Evolutionary conservation across 2,797 vertebrate genomes (phyloP), one percentile per base, ranked within the genome.

Genomic region (Sebastes minor): DNA sequence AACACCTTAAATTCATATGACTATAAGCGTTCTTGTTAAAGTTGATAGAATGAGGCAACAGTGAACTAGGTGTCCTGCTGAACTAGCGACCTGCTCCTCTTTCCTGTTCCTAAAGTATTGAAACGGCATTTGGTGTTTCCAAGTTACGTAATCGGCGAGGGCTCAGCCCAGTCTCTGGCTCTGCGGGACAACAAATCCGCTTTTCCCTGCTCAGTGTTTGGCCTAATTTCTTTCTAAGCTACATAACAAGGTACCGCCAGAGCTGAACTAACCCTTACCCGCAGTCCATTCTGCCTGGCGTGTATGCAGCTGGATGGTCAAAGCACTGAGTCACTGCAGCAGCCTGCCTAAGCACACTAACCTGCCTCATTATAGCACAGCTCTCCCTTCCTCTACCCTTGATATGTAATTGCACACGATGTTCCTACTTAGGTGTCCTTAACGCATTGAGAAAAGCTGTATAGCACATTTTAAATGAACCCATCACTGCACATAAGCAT

Each of bases 141-240:
- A 66, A 60, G 75, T 95, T 95, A 91, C 71, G 81, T 90, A 95
- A 95, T 76, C 1, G 2, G 20, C 5, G 9, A 60, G 66, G 74
- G 80, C 68, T 73, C 74, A 46, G 72, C 88, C 82, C 61, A 60
- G 87, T 83, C 83, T 86, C 46, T 78, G 78, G 78, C 81, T 87
- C 80, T 74, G 80, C 81, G 63, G 71, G 61, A 84, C 84, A 71
- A 71, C 88, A 88, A 90, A 92, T 94, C 93, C 89, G 91, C 89
- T 94, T 89, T 90, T 80, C 85, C 65, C 12, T 71, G 82, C 87
- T 90, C 74, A 68, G 83, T 69, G 82, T 91, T 89, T 94, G 93
- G 92, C 95, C 94, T 91, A 89, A 89, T 94, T 96, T 93, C 71
- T 82, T 56, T 76, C 81, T 64, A 65, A 33, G 80, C 88, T 86